These are phyloP conservation scores for Aleiodes sp. DNA, from an alignment of 1,140 invertebrate species.

Conservation along the genomic window DNA sequence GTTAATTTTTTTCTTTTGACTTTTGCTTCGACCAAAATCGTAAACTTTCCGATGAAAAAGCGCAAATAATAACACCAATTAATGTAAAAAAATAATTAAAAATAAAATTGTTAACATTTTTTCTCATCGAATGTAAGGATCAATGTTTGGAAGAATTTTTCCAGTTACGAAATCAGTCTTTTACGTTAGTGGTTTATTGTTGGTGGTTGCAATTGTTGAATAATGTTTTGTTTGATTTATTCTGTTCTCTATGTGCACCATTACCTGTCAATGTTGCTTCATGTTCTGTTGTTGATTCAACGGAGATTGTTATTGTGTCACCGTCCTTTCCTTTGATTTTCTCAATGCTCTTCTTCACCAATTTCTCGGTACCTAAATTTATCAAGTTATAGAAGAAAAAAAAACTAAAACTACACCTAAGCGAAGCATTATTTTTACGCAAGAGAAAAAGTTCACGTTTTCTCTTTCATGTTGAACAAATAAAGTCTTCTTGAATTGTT, in stretches of 20 bases:
- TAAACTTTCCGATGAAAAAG: neutral
- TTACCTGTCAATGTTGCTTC: slow-evolving; percentile 72
- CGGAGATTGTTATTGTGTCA: slow-evolving; percentile 72
- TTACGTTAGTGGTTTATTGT: too few relatives aligned
- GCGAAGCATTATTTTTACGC: slow-evolving; percentile 42
- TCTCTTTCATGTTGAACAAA: neutral
- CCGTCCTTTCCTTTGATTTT: slow-evolving; percentile 66
- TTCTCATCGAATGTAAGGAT: too few relatives aligned
- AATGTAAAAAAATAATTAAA: neutral
- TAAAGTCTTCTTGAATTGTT: neutral
- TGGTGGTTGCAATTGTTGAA: slow-evolving; percentile 6
- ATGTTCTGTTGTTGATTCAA: slow-evolving; percentile 70
- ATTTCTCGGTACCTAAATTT: slow-evolving; percentile 64
- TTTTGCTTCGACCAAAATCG: neutral
- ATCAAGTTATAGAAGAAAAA: slow-evolving; percentile 57
- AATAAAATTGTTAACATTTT: neutral
- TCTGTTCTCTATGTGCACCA: neutral
- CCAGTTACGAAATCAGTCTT: slow-evolving; percentile 25
- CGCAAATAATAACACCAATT: slow-evolving; percentile 13
- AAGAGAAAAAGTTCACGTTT: neutral
- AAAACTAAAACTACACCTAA: slow-evolving; percentile 51
- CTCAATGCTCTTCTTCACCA: slow-evolving; percentile 71
- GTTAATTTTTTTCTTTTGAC: neutral
- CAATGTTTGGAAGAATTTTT: slow-evolving; percentile 1
- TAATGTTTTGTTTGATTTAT: neutral